A percentile compares a stretch with the other conserved stretches of the same genome.
Evolutionary conservation across 35 echinoderm and acorn worm genomes (phyloP).

Genomic region (Apostichopus californicus): DNA sequence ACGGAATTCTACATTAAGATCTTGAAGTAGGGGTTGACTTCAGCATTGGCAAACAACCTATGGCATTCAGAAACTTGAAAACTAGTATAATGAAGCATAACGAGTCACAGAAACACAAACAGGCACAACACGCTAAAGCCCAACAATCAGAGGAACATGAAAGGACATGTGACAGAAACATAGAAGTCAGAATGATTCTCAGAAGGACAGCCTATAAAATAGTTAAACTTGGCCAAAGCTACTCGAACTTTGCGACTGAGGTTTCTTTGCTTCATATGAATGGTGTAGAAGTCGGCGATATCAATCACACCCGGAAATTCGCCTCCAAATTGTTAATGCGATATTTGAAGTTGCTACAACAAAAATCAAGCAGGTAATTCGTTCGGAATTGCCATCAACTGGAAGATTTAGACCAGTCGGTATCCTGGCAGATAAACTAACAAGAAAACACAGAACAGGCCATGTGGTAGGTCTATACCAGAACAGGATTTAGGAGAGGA

Average conservation of each 20-base stretch:
- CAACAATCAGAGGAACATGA: background rate
- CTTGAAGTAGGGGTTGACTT: background rate
- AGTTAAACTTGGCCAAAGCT: too few relatives aligned
- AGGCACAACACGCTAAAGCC: background rate
- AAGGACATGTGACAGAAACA: background rate
- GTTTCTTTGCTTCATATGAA: too few relatives aligned
- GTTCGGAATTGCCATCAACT: background rate
- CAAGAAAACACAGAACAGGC: too few relatives aligned
- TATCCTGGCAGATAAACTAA: background rate
- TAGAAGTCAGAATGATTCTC: background rate
- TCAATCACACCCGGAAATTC: too few relatives aligned
- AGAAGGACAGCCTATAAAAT: background rate
- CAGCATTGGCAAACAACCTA: background rate
- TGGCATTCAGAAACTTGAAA: too few relatives aligned
- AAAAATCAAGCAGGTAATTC: too few relatives aligned
- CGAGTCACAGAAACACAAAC: background rate
- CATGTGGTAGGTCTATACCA: background rate
- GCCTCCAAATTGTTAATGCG: background rate
- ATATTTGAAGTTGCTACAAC: too few relatives aligned
- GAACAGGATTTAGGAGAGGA: background rate
- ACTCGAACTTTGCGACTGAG: too few relatives aligned
- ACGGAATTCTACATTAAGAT: background rate
- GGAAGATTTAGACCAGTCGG: background rate
- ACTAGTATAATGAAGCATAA: background rate
- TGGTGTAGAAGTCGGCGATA: too few relatives aligned